phyloP scores from a whole-genome alignment of 2,797 vertebrate species.

The Neosilurus hyrtlii region DNA sequence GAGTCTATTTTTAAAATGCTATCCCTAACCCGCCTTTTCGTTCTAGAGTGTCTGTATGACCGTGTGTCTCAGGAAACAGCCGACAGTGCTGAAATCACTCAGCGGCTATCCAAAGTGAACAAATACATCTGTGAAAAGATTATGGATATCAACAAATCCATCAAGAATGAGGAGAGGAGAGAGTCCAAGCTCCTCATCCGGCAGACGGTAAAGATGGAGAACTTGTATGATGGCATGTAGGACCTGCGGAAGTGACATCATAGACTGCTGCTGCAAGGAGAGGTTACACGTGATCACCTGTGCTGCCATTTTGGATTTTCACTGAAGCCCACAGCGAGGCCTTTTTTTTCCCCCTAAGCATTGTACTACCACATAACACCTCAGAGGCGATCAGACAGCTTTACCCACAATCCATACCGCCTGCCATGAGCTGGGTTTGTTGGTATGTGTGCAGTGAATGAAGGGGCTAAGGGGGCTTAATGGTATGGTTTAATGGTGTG shows the following conservation, averaged over 20 bases:
- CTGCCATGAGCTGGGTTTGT: conserved; percentile 14
- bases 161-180: conserved; percentile 98
- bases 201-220: conserved; percentile 84
- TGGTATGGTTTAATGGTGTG: conserved; percentile 64
- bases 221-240: conserved; percentile 82
- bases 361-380: conserved; percentile 43
- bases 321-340: conserved; percentile 57
- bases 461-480: conserved; percentile 51
- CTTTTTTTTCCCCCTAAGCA: conserved; percentile 29
- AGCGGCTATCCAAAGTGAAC: conserved; percentile 99
- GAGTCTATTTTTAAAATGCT: not conserved
- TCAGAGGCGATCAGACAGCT: conserved; percentile 61
- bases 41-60: conserved; percentile 96
- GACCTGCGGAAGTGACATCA: conserved; percentile 49
- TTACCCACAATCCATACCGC: conserved; percentile 64
- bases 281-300: conserved; percentile 56
- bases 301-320: conserved; percentile 62
- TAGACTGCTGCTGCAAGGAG: conserved; percentile 64
- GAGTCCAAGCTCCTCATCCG: conserved; percentile 91
- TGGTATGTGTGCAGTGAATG: conserved; percentile 57
- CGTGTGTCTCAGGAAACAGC: conserved; percentile 98
- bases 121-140: conserved; percentile 99
- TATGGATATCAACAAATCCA: conserved; percentile 99
- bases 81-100: conserved; percentile 97
- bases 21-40: conserved; percentile 37